phyloP scores from a whole-genome alignment of 2,888 invertebrate genomes.

The Pollenia angustigena region DNA sequence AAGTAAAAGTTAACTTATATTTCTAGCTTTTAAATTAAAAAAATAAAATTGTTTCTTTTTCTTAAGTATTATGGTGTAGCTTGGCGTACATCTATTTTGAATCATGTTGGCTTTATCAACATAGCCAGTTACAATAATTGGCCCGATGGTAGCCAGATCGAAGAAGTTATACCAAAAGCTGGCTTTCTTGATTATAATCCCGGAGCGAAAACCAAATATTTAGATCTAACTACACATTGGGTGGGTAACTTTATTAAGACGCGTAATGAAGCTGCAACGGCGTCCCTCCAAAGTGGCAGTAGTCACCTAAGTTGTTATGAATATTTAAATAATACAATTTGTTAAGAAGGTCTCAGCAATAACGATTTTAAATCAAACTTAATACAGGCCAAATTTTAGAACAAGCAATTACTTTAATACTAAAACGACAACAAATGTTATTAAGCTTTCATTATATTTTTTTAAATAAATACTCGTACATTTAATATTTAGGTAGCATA shows the following conservation, averaged over 20 bases:
- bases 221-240: constrained; percentile 87
- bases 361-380: constrained; percentile 53
- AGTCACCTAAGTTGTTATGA: constrained; percentile 81
- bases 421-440: constrained; percentile 37
- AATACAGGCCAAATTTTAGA: constrained; percentile 50
- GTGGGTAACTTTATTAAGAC: constrained; percentile 85
- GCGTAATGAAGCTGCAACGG: constrained; percentile 79
- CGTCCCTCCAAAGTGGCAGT: constrained; percentile 71
- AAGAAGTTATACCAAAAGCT: constrained; percentile 85
- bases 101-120: constrained; percentile 86
- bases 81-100: constrained; percentile 86
- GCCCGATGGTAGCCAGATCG: constrained; percentile 91
- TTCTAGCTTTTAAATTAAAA: not conserved
- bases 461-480: constrained; percentile 23
- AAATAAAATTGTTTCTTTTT: not conserved
- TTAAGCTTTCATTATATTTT: constrained; percentile 10
- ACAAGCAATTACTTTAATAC: constrained; percentile 50
- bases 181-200: constrained; percentile 86
- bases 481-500: constrained; percentile 43
- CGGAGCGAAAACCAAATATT: constrained; percentile 86
- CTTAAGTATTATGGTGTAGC: constrained; percentile 87
- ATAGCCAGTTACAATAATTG: constrained; percentile 91
- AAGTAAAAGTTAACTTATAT: constrained; percentile 61
- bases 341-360: constrained; percentile 77
- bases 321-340: constrained; percentile 84